phyloP scores from a whole-genome alignment of 53 echinoderm and acorn worm species.

The Temnopleurus reevesii region DNA sequence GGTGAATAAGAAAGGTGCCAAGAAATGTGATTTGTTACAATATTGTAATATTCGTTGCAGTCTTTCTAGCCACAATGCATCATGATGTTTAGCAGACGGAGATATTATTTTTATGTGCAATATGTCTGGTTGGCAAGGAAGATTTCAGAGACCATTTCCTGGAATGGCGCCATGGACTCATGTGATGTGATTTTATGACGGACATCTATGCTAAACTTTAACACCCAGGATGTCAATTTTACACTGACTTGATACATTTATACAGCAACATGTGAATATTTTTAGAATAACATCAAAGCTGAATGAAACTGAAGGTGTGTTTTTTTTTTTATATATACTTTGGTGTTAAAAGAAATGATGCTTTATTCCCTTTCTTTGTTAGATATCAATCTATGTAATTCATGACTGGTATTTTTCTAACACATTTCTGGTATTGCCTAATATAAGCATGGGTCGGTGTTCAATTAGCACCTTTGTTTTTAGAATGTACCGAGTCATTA shows the following conservation, averaged over 20 bases:
- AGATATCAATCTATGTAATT: too few relatives aligned
- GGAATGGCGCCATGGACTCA: not conserved
- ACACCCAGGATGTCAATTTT: not conserved
- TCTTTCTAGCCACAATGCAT: not conserved
- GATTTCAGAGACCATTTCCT: not conserved
- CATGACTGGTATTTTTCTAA: too few relatives aligned
- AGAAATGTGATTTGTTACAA: too few relatives aligned
- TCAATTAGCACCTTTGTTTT: too few relatives aligned
- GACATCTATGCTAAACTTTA: not conserved
- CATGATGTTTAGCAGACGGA: not conserved
- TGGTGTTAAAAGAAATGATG: not conserved
- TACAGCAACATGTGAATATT: not conserved
- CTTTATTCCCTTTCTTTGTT: not conserved
- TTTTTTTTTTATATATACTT: not conserved
- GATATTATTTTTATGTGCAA: not conserved
- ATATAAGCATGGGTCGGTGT: too few relatives aligned
- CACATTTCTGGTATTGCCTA: too few relatives aligned
- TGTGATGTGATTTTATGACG: not conserved
- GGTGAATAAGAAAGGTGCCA: too few relatives aligned
- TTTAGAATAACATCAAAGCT: not conserved
- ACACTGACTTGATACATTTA: too few relatives aligned
- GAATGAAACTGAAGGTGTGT: not conserved
- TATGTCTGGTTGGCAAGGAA: constrained; percentile 1
- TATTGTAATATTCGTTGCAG: not conserved
- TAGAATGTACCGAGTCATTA: too few relatives aligned